Base-by-base conservation (phyloP, 2,113 vertebrate genomes). In the Channa maculata region DNA sequence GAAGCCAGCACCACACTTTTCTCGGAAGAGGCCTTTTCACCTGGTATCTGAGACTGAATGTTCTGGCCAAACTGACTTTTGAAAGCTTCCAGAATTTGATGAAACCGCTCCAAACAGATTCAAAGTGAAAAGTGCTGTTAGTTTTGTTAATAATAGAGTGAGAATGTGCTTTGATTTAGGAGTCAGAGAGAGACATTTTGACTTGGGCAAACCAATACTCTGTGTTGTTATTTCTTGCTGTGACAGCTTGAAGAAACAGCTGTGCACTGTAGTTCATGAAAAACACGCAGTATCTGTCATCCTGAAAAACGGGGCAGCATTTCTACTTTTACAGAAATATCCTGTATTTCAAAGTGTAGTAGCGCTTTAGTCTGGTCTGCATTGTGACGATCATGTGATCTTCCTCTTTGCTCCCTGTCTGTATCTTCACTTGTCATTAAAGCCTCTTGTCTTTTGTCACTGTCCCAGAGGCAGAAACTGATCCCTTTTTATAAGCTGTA, bases 401-500 rank as follows among this genome's bases (percentile, higher is more conserved):
- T 69, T 72, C 79, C 67, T 71, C 64, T 48, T 72, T 71, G 15
- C 67, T 61, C 65, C 76, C 55, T 48, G 59, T 66, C 79, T 75
- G 66, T 33, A 59, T 81, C 80, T 82, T 80, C 77, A 45, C 64
- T 60, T 7, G 24, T 70, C 72, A 83, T 85, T 86, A 85, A 83
- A 77, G 79, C 71, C 24, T 9, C 62, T 10, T 5, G 7, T 76
- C 55, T 84, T 71, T 15, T 80, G 60, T 8, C 50, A 8, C 76
- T 58, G 69, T 83, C 79, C 75, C 73, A 15, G 41, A 53, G 54
- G 82, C 72, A 82, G 75, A 87, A 86, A 80, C 41, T 7, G 73
- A 85, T 89, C 84, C 77, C 51, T 92, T 91, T 24, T 88, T 82
- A 84, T 84, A 85, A 88, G 85, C 84, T 86, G 83, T 74, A 80